These are phyloP conservation scores for Drosophila anomalata DNA, from an alignment of 2,888 invertebrate genomes.

Conservation along the genomic window DNA sequence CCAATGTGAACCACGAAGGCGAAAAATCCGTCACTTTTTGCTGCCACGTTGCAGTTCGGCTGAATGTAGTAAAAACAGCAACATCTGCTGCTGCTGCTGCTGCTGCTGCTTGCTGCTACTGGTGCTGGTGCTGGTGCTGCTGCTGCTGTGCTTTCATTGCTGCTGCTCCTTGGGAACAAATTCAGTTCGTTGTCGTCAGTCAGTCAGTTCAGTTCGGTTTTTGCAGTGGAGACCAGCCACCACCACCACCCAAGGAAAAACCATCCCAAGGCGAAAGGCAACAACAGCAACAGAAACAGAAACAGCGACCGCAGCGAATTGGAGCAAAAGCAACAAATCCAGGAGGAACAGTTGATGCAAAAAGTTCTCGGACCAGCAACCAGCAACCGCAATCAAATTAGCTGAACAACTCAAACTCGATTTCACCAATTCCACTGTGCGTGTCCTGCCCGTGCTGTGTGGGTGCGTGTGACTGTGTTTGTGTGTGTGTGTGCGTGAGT, in stretches of 20 bases:
- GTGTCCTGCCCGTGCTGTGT: slow-evolving; percentile 21
- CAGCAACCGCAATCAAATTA: slow-evolving; percentile 37
- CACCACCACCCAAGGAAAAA: slow-evolving; percentile 31
- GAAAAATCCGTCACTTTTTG: slow-evolving; percentile 38
- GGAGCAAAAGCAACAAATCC: slow-evolving; percentile 28
- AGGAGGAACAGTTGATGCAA: slow-evolving; percentile 27
- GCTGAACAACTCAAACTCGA: slow-evolving; percentile 34
- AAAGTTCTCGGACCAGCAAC: slow-evolving; percentile 10
- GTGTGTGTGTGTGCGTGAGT: slow-evolving; percentile 57
- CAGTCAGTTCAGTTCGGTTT: slow-evolving; percentile 72
- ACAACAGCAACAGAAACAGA: slow-evolving; percentile 17
- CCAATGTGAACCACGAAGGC: slow-evolving; percentile 18
- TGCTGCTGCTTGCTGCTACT: slow-evolving; percentile 81
- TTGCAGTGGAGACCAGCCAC: slow-evolving; percentile 48
- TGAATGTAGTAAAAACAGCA: slow-evolving; percentile 29
- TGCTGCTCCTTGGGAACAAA: slow-evolving; percentile 78
- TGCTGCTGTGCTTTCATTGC: slow-evolving; percentile 77
- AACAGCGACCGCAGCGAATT: slow-evolving; percentile 31
- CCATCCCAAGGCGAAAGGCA: slow-evolving; percentile 36
- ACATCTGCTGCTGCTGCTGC: slow-evolving; percentile 80
- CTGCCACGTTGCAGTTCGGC: slow-evolving; percentile 67
- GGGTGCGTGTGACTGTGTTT: slow-evolving; percentile 34
- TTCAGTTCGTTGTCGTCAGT: slow-evolving; percentile 81
- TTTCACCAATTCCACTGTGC: slow-evolving; percentile 37
- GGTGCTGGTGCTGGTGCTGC: slow-evolving; percentile 80